A percentile compares a stretch with the other conserved stretches of the same genome.
These are phyloP conservation scores for Erinaceus europaeus DNA, from an alignment of 2,113 vertebrate species.

Conservation along the genomic window DNA sequence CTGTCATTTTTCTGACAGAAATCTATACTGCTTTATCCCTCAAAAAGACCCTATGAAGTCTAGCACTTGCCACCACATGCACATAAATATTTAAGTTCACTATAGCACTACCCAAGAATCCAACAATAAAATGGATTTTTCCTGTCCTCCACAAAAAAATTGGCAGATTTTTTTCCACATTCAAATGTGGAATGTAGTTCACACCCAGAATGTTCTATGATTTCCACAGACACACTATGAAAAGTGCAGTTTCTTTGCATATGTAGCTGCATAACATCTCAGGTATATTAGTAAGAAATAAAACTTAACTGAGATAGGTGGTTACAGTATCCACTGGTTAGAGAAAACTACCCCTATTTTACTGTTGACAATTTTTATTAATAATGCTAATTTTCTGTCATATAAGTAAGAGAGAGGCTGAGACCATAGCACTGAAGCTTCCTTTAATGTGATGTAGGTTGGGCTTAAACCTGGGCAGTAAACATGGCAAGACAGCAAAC, in stretches of 20 bases:
- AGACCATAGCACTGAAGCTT: no score
- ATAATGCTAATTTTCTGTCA: no score
- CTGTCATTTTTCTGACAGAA: constrained; percentile 22
- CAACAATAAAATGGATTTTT: constrained; percentile 30
- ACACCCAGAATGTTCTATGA: neutral
- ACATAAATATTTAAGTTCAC: constrained; percentile 30
- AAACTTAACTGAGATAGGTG: neutral
- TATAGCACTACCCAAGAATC: neutral
- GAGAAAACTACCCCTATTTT: constrained; percentile 46
- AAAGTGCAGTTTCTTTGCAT: neutral
- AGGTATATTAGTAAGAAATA: neutral
- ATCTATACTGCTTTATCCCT: neutral
- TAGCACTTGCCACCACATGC: neutral
- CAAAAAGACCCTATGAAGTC: neutral
- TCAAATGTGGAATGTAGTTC: constrained; percentile 22
- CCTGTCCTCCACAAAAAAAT: neutral
- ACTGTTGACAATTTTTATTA: neutral
- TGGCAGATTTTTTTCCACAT: neutral
- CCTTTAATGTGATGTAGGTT: no score
- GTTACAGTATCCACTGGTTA: neutral
- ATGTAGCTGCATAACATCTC: neutral
- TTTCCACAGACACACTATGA: neutral
- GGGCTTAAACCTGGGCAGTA: no score
- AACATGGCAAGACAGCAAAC: no score
- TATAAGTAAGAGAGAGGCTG: no score